A percentile compares a stretch with the other conserved stretches of the same genome.
Conservation (phyloP, 2,113 vertebrate species). For the sheep (Ovis aries) region DNA sequence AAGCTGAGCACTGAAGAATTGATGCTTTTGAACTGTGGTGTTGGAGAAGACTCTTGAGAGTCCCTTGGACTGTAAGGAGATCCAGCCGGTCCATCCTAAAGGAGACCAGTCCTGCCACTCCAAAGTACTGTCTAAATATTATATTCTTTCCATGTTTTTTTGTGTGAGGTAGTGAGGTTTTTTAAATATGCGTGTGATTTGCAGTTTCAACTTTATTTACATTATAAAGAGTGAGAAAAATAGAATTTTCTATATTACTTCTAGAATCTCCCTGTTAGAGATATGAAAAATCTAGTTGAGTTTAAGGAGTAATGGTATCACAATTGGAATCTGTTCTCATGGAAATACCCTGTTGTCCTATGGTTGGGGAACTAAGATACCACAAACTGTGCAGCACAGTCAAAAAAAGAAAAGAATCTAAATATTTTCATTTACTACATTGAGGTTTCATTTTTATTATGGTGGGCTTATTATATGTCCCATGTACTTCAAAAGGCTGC, state of each 20-base stretch:
- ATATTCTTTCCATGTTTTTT: not conserved
- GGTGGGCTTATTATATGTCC: not conserved
- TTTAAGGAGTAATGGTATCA: not conserved
- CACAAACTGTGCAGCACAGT: not conserved
- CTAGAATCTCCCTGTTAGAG: not conserved
- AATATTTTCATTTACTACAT: not conserved
- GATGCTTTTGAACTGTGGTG: too few species aligned
- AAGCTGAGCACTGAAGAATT: too few species aligned
- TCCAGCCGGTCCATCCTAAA: not conserved
- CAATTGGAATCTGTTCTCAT: not conserved
- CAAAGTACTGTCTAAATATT: not conserved
- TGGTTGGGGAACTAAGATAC: not conserved
- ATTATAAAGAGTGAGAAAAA: slow-evolving; percentile 10
- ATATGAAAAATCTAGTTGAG: slow-evolving; percentile 19
- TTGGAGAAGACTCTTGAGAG: too few species aligned
- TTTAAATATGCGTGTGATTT: not conserved
- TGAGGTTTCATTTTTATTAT: not conserved
- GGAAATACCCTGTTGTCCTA: not conserved
- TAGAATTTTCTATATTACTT: not conserved
- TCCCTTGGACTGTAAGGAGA: not conserved
- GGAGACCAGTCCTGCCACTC: not conserved
- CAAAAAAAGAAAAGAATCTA: not conserved
- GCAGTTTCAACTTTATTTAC: slow-evolving; percentile 21
- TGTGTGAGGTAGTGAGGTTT: not conserved
- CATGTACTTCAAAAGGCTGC: not conserved